Evolutionary conservation across 2,797 vertebrate genomes (phyloP).

Genomic region (Dipus sagitta): DNA sequence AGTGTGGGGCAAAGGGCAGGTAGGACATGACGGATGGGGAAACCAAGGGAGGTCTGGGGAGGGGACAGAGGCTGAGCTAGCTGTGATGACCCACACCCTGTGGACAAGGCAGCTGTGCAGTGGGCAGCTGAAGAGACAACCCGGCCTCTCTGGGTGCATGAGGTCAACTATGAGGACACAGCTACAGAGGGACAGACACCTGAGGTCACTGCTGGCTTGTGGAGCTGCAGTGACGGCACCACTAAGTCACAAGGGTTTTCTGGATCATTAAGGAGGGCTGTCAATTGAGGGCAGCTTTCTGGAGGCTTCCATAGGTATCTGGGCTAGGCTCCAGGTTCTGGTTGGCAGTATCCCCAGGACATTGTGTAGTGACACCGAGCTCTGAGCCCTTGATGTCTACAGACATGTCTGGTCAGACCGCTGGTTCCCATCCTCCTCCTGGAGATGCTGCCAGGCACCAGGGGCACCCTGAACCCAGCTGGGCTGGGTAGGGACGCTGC

Average conservation of each 20-base stretch:
- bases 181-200: conserved; percentile 40
- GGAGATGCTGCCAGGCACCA: not conserved
- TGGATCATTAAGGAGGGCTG: not conserved
- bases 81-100: too few species aligned
- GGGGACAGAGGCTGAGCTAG: too few species aligned
- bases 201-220: conserved; percentile 17
- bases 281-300: not conserved
- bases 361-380: not conserved
- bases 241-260: not conserved
- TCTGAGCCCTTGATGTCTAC: not conserved
- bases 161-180: not conserved
- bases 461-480: not conserved
- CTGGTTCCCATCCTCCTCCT: too few species aligned
- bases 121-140: too few species aligned
- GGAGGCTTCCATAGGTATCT: not conserved
- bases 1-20: too few species aligned
- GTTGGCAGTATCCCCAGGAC: not conserved
- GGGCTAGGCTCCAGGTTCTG: conserved; percentile 9
- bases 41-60: not conserved
- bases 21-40: not conserved
- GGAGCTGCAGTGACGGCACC: not conserved
- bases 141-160: too few species aligned
- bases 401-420: too few species aligned
- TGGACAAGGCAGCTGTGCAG: too few species aligned
- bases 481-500: too few species aligned